Conservation (phyloP, 2,797 vertebrate species). For the Gallinago solitaria region DNA sequence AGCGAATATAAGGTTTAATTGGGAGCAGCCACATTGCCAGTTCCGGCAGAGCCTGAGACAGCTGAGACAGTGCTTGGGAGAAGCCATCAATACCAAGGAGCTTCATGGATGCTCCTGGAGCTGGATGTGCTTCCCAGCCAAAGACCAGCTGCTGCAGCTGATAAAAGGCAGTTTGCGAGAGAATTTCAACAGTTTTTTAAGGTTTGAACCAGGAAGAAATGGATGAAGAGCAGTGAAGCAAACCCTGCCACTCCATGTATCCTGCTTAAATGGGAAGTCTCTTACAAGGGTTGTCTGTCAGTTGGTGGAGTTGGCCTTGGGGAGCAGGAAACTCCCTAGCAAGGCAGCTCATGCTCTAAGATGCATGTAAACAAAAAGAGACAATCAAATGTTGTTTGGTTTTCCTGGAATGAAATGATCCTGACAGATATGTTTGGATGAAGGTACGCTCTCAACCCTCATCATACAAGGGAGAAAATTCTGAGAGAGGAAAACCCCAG, state of each 20-base stretch:
- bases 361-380: background rate
- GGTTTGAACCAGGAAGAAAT: background rate
- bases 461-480: background rate
- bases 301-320: background rate
- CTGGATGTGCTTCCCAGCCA: background rate
- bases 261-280: background rate
- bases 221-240: background rate
- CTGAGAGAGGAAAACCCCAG: background rate
- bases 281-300: background rate
- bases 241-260: background rate
- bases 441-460: background rate
- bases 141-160: background rate
- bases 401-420: background rate
- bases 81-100: background rate
- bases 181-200: background rate
- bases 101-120: background rate
- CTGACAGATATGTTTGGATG: background rate
- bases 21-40: background rate
- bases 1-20: slow-evolving; percentile 8
- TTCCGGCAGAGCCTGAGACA: background rate
- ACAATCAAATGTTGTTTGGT: background rate
- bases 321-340: background rate
- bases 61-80: background rate
- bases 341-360: background rate
- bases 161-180: background rate